These are phyloP conservation scores for Reticulitermes speratus DNA, from an alignment of 1,140 invertebrate species.

Conservation along the genomic window DNA sequence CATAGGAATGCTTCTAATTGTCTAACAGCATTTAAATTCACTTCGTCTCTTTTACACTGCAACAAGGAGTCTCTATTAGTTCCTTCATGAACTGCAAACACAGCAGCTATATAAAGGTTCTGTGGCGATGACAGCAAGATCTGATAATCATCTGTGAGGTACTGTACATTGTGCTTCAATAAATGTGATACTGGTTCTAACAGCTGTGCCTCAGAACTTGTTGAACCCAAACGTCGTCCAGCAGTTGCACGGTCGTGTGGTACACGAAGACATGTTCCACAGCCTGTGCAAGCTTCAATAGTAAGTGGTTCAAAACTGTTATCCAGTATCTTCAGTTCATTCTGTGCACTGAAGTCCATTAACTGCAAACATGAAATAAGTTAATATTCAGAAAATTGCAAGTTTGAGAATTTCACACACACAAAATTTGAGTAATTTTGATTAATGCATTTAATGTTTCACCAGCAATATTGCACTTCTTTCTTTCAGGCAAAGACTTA, in stretches of 20 bases:
- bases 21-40: neutral
- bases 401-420: too few relatives aligned
- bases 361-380: neutral
- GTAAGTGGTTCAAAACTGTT: neutral
- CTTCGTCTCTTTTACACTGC: neutral
- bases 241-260: neutral
- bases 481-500: too few relatives aligned
- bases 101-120: neutral
- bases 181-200: neutral
- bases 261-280: neutral
- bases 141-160: neutral
- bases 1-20: constrained; percentile 26
- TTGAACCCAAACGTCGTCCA: neutral
- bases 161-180: neutral
- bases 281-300: neutral
- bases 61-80: neutral
- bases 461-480: too few relatives aligned
- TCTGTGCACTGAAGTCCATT: neutral
- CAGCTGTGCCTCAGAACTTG: neutral
- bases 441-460: too few relatives aligned
- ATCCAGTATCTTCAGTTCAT: constrained; percentile 1
- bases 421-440: too few relatives aligned
- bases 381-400: too few relatives aligned
- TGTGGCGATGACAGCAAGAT: neutral
- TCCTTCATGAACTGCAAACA: constrained; percentile 12